Base-by-base conservation (phyloP, 2,888 invertebrate species). In the Clusia tigrina region DNA sequence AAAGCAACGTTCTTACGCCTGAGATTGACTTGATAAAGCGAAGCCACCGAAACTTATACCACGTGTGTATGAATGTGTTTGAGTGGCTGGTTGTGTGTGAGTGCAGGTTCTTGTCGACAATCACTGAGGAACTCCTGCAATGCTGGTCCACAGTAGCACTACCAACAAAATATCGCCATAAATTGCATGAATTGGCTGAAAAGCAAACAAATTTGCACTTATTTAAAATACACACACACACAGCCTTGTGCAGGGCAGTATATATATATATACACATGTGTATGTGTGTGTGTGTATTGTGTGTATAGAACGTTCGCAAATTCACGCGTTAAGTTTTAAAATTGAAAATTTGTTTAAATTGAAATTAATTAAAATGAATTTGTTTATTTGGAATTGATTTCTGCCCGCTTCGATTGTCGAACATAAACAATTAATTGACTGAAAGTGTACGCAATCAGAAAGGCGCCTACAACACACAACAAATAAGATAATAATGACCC, bases 341-440 rank as follows among this genome's bases (percentile, higher is more conserved):
- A 52, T 22, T 52, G 6, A 12, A 32, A 52, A 22, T 52, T 24
- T 23, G 53, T 25, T 18, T 57, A 48, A 57, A 57, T 57, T 48
- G 26, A 57, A 57, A 57, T 26, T 53, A 59, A 54, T 54, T 22
- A 17, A 60, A 46, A 26, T 25, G 25, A 42, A 37, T 55, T 55
- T 55, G 54, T 60, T 55, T 55, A 55, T 52, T 60, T 55, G 46
- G 15, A 32, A 22, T 53, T 37, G 32, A 54, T 54, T 37, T 37
- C 15, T 37, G 18, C 12, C 2, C 6, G 37, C 37, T 54, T 54
- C 37, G 10, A 37, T 54, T 54, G 15, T 6, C 53, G n/a, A 25
- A 53, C 12, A n/a, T 53, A 24, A 23, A 26, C 32, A 26, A 37
- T 54, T 54, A 37, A 54, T 42, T 54, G 37, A 37, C 2, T 22